phyloP scores from a whole-genome alignment of 2,113 vertebrate species.

The Synodontis membranacea region DNA sequence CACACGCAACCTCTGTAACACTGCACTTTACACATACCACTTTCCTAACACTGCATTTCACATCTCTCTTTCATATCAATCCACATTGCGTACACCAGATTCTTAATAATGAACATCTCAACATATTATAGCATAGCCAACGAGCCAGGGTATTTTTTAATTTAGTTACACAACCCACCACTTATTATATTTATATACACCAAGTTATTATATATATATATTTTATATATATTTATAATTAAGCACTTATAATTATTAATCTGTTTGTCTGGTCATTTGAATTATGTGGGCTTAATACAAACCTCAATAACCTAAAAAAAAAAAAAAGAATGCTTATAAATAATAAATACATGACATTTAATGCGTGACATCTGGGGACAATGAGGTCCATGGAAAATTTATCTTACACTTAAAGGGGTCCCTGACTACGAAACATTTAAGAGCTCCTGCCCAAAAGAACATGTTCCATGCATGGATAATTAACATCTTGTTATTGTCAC shows the following conservation, averaged over 20 bases:
- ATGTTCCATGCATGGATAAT: background rate
- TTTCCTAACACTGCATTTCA: background rate
- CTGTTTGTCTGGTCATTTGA: background rate
- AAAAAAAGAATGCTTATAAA: background rate
- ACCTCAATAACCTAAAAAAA: background rate
- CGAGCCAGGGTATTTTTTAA: background rate
- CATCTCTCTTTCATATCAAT: background rate
- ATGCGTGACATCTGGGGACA: background rate
- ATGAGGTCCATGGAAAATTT: background rate
- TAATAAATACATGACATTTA: background rate
- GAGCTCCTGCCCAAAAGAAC: background rate
- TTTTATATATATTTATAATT: background rate
- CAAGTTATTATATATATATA: background rate
- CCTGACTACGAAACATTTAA: background rate
- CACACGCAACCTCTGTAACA: too few relatives aligned
- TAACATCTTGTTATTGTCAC: background rate
- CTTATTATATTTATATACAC: background rate
- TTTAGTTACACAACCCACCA: background rate
- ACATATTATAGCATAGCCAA: background rate
- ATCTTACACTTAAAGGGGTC: background rate
- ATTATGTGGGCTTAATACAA: background rate
- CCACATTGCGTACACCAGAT: background rate
- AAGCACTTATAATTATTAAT: background rate
- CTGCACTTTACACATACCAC: background rate
- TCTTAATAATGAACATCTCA: background rate